phyloP scores from a whole-genome alignment of 2,888 invertebrate genomes.

The Heliconius hortense region DNA sequence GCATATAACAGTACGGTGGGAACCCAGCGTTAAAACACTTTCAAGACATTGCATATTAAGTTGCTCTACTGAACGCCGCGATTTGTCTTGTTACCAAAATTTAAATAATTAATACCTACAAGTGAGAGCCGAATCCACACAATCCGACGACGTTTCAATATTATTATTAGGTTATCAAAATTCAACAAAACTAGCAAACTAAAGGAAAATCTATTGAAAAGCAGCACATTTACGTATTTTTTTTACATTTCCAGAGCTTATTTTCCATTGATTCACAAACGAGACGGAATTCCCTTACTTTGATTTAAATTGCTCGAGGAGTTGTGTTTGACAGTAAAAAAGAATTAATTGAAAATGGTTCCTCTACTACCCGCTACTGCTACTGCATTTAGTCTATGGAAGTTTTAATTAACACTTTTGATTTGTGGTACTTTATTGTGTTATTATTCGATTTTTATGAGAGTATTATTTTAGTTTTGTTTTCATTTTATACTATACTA shows the following conservation, averaged over 20 bases:
- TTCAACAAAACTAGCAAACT: not conserved
- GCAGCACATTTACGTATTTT: not conserved
- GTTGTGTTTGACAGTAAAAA: constrained; percentile 34
- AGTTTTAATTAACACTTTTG: constrained; percentile 31
- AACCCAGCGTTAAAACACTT: too few relatives aligned
- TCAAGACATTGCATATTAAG: not conserved
- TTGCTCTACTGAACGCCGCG: not conserved
- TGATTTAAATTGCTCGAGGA: constrained; percentile 35
- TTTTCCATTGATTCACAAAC: constrained; percentile 13
- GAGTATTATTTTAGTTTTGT: not conserved
- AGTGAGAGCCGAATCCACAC: too few relatives aligned
- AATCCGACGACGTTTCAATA: not conserved
- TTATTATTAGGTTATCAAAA: not conserved
- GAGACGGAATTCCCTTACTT: constrained; percentile 28
- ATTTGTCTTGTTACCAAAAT: not conserved
- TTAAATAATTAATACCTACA: not conserved
- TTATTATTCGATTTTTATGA: not conserved
- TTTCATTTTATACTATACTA: too few relatives aligned
- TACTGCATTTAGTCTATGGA: constrained; percentile 21
- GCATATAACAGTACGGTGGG: too few relatives aligned
- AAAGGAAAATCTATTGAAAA: not conserved
- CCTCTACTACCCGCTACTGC: not conserved
- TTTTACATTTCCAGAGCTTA: not conserved
- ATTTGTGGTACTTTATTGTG: constrained; percentile 2
- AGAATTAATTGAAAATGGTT: constrained; percentile 26